These are phyloP conservation scores for Muscicapa striata DNA, from an alignment of 2,797 vertebrate species.

Conservation along the genomic window DNA sequence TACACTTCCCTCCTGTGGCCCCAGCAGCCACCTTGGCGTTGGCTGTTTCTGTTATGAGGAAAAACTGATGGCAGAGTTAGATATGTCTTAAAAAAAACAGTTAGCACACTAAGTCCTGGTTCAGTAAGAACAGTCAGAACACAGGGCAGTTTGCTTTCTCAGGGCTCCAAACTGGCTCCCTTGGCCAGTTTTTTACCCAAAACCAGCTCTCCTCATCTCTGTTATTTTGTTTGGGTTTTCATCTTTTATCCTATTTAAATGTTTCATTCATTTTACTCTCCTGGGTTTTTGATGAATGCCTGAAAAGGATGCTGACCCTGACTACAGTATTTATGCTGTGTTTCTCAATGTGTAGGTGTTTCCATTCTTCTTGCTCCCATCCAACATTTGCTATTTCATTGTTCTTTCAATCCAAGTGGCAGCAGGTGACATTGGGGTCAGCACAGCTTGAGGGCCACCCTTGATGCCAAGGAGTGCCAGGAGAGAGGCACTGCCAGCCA, in stretches of 20 bases:
- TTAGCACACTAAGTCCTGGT: background rate
- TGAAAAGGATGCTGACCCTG: background rate
- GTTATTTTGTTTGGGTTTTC: background rate
- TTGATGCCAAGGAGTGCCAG: background rate
- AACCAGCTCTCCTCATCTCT: background rate
- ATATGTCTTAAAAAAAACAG: background rate
- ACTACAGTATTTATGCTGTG: background rate
- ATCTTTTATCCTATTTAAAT: background rate
- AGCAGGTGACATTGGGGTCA: background rate
- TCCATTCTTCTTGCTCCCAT: background rate
- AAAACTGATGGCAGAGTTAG: constrained; percentile 1
- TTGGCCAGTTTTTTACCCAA: background rate
- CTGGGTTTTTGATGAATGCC: background rate
- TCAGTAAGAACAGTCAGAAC: background rate
- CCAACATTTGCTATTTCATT: background rate
- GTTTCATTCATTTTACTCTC: background rate
- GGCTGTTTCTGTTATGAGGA: background rate
- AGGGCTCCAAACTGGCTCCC: background rate
- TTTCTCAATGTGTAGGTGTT: background rate
- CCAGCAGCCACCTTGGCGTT: background rate
- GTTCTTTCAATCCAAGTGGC: background rate
- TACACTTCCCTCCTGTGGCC: background rate
- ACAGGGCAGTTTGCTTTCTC: background rate
- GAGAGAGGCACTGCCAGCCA: background rate
- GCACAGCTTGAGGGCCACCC: background rate